These are phyloP conservation scores for Candidula unifasciata DNA, from an alignment of 2,888 invertebrate species.

Conservation along the genomic window DNA sequence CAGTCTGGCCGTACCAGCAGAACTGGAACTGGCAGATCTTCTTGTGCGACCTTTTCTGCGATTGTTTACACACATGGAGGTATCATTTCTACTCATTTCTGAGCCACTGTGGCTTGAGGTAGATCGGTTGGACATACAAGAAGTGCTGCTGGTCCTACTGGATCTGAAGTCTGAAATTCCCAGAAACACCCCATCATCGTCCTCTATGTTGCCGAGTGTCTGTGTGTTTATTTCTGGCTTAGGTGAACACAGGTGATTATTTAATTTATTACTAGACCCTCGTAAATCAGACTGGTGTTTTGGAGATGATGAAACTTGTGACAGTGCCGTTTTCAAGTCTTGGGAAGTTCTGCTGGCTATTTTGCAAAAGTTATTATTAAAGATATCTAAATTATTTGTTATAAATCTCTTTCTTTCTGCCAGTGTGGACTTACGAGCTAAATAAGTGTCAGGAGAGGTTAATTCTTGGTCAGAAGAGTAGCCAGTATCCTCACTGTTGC, in stretches of 20 bases:
- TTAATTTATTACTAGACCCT: background rate
- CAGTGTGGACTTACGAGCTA: background rate
- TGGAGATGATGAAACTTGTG: background rate
- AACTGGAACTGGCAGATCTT: background rate
- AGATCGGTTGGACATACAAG: conserved; percentile 23
- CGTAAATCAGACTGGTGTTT: background rate
- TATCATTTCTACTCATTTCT: background rate
- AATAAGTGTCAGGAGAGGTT: background rate
- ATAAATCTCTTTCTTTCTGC: background rate
- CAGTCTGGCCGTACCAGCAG: background rate
- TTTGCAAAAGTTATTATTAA: background rate
- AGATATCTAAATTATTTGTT: background rate
- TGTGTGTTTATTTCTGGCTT: background rate
- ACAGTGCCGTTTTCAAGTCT: background rate
- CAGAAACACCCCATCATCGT: conserved; percentile 43
- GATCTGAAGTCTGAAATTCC: conserved; percentile 41
- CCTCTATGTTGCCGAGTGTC: background rate
- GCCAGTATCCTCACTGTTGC: conserved; percentile 55
- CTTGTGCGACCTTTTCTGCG: background rate
- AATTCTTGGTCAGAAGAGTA: conserved; percentile 53
- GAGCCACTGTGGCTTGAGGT: background rate
- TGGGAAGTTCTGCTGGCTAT: background rate
- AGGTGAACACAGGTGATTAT: background rate
- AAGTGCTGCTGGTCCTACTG: conserved; percentile 38
- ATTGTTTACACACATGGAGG: background rate